phyloP scores from a whole-genome alignment of 2,888 invertebrate genomes.

The Patella ulyssiponensis region DNA sequence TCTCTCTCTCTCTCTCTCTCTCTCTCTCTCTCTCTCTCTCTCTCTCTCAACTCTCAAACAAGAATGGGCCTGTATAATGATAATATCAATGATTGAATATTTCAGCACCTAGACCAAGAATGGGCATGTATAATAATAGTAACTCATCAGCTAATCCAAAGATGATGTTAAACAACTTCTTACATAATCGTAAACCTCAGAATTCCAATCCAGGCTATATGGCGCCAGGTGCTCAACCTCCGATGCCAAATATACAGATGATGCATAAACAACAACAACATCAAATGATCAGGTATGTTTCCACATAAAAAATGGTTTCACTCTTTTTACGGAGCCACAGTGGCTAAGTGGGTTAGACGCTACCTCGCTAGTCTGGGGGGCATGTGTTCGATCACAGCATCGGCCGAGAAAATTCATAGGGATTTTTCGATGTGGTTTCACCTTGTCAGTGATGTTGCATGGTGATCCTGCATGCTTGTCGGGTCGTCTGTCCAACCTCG shows the following conservation, averaged over 20 bases:
- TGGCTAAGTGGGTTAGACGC: no score
- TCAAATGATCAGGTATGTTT: conserved; percentile 36
- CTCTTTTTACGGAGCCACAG: no score
- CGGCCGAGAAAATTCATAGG: no score
- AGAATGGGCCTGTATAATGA: no score
- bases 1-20: no score
- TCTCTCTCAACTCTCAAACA: no score
- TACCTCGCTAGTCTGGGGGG: no score
- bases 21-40: no score
- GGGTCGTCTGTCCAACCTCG: conserved; percentile 5
- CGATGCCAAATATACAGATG: conserved; percentile 34
- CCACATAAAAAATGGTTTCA: conserved; percentile 24
- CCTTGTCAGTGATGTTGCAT: no score
- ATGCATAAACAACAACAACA: conserved; percentile 48
- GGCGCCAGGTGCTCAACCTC: conserved; percentile 19
- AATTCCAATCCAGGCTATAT: neutral
- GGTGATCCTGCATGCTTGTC: no score
- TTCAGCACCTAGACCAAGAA: conserved; percentile 16
- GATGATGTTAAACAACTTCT: conserved; percentile 25
- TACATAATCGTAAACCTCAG: conserved; percentile 16
- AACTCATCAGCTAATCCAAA: conserved; percentile 20
- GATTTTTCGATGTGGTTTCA: no score
- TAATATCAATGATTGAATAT: neutral
- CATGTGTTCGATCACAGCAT: no score
- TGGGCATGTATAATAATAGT: conserved; percentile 2